Conservation (phyloP, 2,113 vertebrate genomes). For the Syngnathus scovelli region DNA sequence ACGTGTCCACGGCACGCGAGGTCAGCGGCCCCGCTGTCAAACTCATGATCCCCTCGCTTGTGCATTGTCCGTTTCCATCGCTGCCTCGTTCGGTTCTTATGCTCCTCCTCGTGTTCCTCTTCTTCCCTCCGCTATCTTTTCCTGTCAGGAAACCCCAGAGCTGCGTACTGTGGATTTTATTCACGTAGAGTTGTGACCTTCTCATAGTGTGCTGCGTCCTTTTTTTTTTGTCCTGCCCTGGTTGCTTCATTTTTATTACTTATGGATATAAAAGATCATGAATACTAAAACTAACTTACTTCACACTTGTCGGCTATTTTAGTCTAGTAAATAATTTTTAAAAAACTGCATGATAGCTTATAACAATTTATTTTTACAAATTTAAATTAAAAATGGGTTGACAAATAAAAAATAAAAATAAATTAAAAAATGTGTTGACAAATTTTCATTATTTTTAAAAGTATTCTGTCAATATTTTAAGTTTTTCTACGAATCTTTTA, state of each 20-base stretch:
- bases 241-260: slow-evolving; percentile 12
- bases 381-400: no score
- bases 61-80: slow-evolving; percentile 17
- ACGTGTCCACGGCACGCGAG: slow-evolving; percentile 53
- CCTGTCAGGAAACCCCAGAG: slow-evolving; percentile 52
- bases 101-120: background rate
- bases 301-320: no score
- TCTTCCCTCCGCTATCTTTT: slow-evolving; percentile 41
- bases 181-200: slow-evolving; percentile 39
- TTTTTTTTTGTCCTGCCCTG: slow-evolving; percentile 25
- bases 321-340: no score
- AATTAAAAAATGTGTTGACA: no score
- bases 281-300: background rate
- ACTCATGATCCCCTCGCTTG: slow-evolving; percentile 47
- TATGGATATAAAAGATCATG: slow-evolving; percentile 22
- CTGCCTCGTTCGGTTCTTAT: slow-evolving; percentile 2
- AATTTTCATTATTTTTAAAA: no score
- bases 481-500: background rate
- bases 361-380: background rate
- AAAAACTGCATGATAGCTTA: no score
- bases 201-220: background rate
- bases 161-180: slow-evolving; percentile 49
- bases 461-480: background rate
- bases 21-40: slow-evolving; percentile 55
- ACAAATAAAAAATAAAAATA: no score